A percentile compares a stretch with the other conserved stretches of the same genome.
Evolutionary conservation across 2,888 invertebrate species (phyloP).

Genomic region (Philhelius pedissequus): DNA sequence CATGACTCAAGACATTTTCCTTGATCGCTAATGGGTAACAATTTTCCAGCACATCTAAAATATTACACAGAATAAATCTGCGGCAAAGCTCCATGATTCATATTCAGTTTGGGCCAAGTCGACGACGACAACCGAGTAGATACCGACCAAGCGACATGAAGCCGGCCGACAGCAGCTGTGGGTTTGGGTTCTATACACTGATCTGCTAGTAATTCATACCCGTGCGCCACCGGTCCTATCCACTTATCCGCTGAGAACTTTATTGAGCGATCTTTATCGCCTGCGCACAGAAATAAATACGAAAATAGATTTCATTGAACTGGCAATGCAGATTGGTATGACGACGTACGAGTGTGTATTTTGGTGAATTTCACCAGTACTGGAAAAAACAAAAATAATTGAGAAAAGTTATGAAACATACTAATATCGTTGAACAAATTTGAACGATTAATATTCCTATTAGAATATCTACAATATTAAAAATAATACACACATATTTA

Average conservation of each 20-base stretch:
- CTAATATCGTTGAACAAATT: no score
- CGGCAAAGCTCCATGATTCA: slow-evolving; percentile 42
- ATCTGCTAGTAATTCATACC: slow-evolving; percentile 8
- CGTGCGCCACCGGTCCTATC: not conserved
- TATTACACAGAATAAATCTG: slow-evolving; percentile 38
- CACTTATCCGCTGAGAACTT: slow-evolving; percentile 66
- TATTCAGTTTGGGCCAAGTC: not conserved
- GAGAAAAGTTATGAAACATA: no score
- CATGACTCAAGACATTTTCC: slow-evolving; percentile 55
- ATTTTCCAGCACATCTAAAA: slow-evolving; percentile 29
- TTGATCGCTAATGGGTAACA: slow-evolving; percentile 34
- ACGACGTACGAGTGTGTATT: no score
- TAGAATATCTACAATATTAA: no score
- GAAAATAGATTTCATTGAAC: slow-evolving; percentile 57
- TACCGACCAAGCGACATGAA: not conserved
- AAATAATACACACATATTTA: no score
- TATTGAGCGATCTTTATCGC: slow-evolving; percentile 58
- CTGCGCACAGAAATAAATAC: slow-evolving; percentile 54
- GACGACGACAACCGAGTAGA: not conserved
- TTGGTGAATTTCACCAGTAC: not conserved
- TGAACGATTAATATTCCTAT: no score
- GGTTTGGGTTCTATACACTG: not conserved
- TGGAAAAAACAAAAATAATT: no score
- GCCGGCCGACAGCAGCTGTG: slow-evolving; percentile 36
- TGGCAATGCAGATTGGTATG: slow-evolving; percentile 1